Percentiles rank a stretch among this genome's conserved stretches.
Conservation (phyloP, 2,113 vertebrate genomes). For the Sinocyclocheilus rhinocerous region DNA sequence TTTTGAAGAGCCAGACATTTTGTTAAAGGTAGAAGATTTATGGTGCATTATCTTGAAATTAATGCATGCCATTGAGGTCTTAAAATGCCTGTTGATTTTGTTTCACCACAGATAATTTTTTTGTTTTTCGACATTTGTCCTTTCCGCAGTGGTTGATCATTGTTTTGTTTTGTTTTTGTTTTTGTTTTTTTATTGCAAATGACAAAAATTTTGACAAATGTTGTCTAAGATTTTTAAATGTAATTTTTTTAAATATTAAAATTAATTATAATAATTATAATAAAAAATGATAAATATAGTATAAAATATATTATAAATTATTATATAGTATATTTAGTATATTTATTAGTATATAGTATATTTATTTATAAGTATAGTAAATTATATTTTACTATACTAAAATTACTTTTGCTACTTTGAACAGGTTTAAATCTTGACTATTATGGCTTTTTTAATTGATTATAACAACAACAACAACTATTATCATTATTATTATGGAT, state of each 20-base stretch:
- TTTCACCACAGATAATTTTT: background rate
- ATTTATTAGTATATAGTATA: background rate
- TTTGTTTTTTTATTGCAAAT: too few species aligned
- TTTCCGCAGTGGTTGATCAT: background rate
- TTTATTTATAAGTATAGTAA: background rate
- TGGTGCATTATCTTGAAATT: background rate
- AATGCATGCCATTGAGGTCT: background rate
- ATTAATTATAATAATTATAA: too few species aligned
- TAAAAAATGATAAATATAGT: too few species aligned
- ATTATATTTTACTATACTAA: background rate
- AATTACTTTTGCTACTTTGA: background rate
- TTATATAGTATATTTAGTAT: too few species aligned
- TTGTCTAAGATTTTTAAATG: too few species aligned
- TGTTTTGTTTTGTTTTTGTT: too few species aligned
- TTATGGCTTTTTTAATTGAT: background rate
- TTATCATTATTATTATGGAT: too few species aligned
- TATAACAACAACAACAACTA: background rate
- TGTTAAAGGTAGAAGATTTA: background rate
- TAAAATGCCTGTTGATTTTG: background rate
- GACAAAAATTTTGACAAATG: too few species aligned
- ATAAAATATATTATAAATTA: too few species aligned
- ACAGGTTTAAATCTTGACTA: background rate
- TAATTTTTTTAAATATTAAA: too few species aligned
- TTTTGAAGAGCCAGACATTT: conserved; percentile 14
- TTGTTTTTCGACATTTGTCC: background rate